Base-by-base conservation (phyloP, 1,140 invertebrate genomes). In the Mesaphorura yosii region DNA sequence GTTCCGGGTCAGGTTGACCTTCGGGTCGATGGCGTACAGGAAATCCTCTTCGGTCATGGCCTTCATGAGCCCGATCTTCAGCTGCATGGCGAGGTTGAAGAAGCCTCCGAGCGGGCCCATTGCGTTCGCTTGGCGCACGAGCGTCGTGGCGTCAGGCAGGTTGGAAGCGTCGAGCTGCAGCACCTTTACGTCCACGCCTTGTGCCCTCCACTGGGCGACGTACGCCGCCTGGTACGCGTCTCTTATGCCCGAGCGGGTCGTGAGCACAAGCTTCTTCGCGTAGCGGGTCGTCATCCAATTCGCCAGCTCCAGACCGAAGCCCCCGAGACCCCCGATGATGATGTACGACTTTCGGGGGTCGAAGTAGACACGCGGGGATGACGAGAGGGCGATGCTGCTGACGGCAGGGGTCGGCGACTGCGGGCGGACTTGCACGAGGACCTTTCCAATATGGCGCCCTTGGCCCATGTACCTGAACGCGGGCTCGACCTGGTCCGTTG, bases 221-320 rank as follows among this genome's bases (percentile, higher is more conserved):
- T 82, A 85, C 23, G 83, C 66, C 0, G 83, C 75, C 72, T 96
- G 91, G 66, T 93, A 96, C 3, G 89, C 90, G 40, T 80, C 86
- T 58, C 78, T 80, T 14, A 95, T 74, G 15, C 91, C 90, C 29
- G 83, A 84, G 48, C 93, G 76, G 6, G 89, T 91, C 7, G 87
- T 91, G 0, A 97, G 73, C n/a, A 96, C 77, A 28, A 98, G 72
- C 48, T 82, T 78, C 39, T 75, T 81, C 4, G 86, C 90, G 6
- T 92, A 92, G 42, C 91, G 77, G n/a, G 74, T 70, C 6, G 92
- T 77, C 63, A 97, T 69, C 92, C 93, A 98, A 54, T 91, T 77
- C 19, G 82, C 80, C 46, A 98, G 70, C 71, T 97, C 93, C 22
- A 97, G 72, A 40, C 93, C 93, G 70, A 98, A 93, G 17, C 92